phyloP scores from a whole-genome alignment of 2,888 invertebrate species.

The Lasioglossum calceatum region DNA sequence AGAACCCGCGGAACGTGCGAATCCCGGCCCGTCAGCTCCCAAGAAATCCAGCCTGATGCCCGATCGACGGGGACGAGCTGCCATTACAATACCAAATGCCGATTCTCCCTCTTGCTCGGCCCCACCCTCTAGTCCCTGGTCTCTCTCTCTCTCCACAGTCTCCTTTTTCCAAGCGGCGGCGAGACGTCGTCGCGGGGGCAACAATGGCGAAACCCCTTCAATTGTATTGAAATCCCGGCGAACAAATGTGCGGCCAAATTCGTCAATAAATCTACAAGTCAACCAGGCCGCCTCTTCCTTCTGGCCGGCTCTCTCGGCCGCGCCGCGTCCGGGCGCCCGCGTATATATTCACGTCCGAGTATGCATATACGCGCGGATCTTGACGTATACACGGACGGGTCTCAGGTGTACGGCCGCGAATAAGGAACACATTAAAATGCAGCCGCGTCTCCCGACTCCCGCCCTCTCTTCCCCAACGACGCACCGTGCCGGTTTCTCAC shows the following conservation, averaged over 20 bases:
- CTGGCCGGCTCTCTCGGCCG: conserved; percentile 14
- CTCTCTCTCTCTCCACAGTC: background rate
- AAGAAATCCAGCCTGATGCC: conserved; percentile 51
- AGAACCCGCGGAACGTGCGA: conserved; percentile 53
- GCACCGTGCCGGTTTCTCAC: conserved; percentile 54
- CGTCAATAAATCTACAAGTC: conserved; percentile 82
- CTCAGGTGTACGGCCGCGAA: conserved; percentile 50
- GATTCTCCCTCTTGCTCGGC: conserved; percentile 23
- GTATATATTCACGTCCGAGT: conserved; percentile 38
- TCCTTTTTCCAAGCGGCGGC: conserved; percentile 43
- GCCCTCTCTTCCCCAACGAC: background rate
- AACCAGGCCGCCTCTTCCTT: conserved; percentile 64
- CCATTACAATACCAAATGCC: conserved; percentile 80
- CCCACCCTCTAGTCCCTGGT: background rate
- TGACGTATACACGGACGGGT: conserved; percentile 32
- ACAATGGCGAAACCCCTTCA: conserved; percentile 79
- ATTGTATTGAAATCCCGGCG: conserved; percentile 81
- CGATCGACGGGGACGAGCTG: conserved; percentile 61
- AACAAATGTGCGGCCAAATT: conserved; percentile 81
- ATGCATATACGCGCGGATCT: conserved; percentile 21
- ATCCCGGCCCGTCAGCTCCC: conserved; percentile 34
- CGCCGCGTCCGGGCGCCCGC: conserved; percentile 9
- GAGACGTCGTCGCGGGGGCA: conserved; percentile 68
- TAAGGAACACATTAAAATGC: conserved; percentile 69
- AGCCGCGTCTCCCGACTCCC: conserved; percentile 40